Base-by-base conservation (phyloP, 35 echinoderm and acorn worm species). In the Heliocidaris erythrogramma region DNA sequence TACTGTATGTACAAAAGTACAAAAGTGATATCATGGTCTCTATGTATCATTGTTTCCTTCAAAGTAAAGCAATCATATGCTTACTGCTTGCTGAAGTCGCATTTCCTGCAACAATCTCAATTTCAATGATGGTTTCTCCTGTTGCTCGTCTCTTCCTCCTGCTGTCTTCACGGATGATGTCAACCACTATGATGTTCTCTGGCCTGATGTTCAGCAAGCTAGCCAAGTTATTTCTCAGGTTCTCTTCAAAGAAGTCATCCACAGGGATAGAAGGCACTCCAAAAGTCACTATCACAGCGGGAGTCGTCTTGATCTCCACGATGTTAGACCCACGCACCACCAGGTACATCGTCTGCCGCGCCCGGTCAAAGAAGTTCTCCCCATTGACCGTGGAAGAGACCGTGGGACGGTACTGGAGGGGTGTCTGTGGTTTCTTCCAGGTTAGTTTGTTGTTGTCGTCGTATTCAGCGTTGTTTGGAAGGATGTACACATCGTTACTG, bases 161-260 rank as follows among this genome's bases (percentile, higher is more conserved):
- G 90, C 91, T 99, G 49, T 91, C 96, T 69, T 97, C 98, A 5
- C 94, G 85, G 89, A 99, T 94, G 85, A 99, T 96, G 31, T 99
- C 94, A 85, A 99, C 97, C 13, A 99, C 85, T 5, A 97, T 69
- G 53, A 99, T 99, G 91, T 97, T 93, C 5, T 93, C 92, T 2
- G 95, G 91, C 10, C 94, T 53, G 71, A 99, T 91, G 85, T 95
- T 93, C 14, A 99, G 87, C 47, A 99, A 85, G 17, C 59, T 61
- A 9, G 97, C 98, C 59, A 99, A 87, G 86, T 97, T 99, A 14
- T 92, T 86, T 0, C 97, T 90, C 29, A 99, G 94, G 53, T 99
- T 99, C 88, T 95, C 97, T 92, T 99, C 98, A 95, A 97, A 99
- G 94, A 99, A 99, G 48, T 97, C 94, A 88, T 99, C 98, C 21